A percentile compares a stretch with the other conserved stretches of the same genome.
These are phyloP conservation scores for Drosophila arizonae DNA, from an alignment of 1,140 invertebrate genomes.

Conservation along the genomic window DNA sequence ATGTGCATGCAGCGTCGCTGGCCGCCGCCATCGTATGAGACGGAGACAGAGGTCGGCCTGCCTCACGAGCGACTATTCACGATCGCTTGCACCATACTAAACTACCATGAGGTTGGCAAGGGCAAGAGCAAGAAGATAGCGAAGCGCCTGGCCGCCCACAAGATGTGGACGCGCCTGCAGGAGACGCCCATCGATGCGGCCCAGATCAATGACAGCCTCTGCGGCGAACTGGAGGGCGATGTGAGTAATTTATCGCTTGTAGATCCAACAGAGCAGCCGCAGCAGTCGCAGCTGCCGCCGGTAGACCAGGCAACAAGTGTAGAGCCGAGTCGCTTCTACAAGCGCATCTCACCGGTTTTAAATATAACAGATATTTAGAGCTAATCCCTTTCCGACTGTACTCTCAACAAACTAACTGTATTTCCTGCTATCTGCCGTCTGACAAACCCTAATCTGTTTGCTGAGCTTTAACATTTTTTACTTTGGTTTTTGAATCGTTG, in stretches of 20 bases:
- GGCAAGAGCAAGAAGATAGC: conserved; percentile 98
- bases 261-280: conserved; percentile 9
- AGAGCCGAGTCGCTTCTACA: conserved; percentile 32
- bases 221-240: conserved; percentile 80
- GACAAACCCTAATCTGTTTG: background rate
- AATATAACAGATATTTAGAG: conserved; percentile 41
- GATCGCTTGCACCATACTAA: conserved; percentile 93
- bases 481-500: too few species aligned
- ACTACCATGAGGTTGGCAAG: conserved; percentile 90
- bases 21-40: conserved; percentile 96
- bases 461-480: background rate
- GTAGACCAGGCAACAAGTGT: conserved; percentile 1
- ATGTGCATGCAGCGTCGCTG: conserved; percentile 97
- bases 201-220: conserved; percentile 83
- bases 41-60: conserved; percentile 94
- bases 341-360: conserved; percentile 33
- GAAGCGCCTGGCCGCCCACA: conserved; percentile 95
- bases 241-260: conserved; percentile 60
- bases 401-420: background rate
- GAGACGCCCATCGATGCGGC: conserved; percentile 88
- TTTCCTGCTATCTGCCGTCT: background rate
- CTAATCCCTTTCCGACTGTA: background rate
- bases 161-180: conserved; percentile 94
- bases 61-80: conserved; percentile 97
- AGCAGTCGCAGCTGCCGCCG: background rate